Conservation (phyloP, 2,113 vertebrate genomes). For the Murina feae region DNA sequence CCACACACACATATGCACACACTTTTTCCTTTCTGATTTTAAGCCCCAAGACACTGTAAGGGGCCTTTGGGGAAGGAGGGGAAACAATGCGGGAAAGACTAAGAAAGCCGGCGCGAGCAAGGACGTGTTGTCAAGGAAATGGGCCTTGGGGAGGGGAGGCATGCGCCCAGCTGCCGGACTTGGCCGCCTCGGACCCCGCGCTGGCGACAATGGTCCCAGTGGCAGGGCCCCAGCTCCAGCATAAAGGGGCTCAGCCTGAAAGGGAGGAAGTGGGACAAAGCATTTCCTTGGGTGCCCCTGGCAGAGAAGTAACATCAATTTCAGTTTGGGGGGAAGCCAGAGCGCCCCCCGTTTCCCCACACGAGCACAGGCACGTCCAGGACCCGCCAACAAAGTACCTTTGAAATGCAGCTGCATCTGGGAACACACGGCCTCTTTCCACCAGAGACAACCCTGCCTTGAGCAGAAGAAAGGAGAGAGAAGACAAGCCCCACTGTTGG, state of each 20-base stretch:
- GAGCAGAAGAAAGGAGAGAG: constrained; percentile 78
- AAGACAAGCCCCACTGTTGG: constrained; percentile 74
- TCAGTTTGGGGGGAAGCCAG: constrained; percentile 70
- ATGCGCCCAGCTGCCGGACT: constrained; percentile 89
- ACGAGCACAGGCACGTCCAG: constrained; percentile 85
- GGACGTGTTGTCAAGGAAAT: constrained; percentile 87
- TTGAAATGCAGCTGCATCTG: constrained; percentile 86
- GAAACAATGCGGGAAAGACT: neutral
- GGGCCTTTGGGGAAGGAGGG: constrained; percentile 40
- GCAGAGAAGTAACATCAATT: constrained; percentile 88
- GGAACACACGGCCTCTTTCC: constrained; percentile 82
- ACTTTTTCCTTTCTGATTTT: constrained; percentile 22
- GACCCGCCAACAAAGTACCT: constrained; percentile 86
- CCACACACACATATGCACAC: neutral
- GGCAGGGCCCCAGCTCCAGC: constrained; percentile 84
- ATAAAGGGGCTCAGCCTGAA: constrained; percentile 85
- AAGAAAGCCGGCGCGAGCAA: constrained; percentile 80
- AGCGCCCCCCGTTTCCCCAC: constrained; percentile 85
- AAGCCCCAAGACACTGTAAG: constrained; percentile 54
- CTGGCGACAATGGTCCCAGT: constrained; percentile 81
- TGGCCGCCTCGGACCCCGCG: constrained; percentile 83
- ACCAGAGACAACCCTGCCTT: constrained; percentile 82
- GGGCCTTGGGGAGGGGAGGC: constrained; percentile 81
- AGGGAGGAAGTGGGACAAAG: constrained; percentile 87
- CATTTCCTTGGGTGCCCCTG: constrained; percentile 84